phyloP scores from a whole-genome alignment of 2,797 vertebrate genomes.

The Pseudochromis fuscus region DNA sequence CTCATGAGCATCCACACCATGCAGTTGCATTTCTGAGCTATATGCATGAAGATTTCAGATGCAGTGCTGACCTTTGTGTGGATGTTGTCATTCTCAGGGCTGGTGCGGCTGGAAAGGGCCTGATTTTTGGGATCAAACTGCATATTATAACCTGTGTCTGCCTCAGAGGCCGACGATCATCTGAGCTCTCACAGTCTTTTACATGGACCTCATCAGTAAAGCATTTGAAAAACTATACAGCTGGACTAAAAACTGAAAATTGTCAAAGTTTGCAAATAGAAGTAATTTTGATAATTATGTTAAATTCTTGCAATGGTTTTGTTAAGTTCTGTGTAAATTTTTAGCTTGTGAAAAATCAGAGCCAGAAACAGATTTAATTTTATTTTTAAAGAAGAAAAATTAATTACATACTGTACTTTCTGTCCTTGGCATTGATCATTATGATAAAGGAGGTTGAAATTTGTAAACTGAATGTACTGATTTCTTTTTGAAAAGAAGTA shows the following conservation, averaged over 20 bases:
- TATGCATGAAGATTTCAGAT: background rate
- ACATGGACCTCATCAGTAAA: background rate
- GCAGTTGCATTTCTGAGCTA: background rate
- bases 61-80: conserved; percentile 9
- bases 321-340: background rate
- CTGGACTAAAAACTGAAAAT: background rate
- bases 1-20: background rate
- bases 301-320: background rate
- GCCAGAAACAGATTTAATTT: background rate
- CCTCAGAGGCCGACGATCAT: conserved; percentile 91
- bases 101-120: conserved; percentile 98
- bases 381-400: conserved; percentile 13
- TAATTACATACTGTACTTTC: background rate
- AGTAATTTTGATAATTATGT: background rate
- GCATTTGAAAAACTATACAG: conserved; percentile 5
- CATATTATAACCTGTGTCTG: conserved; percentile 97
- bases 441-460: background rate
- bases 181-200: conserved; percentile 70
- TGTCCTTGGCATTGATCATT: background rate
- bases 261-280: background rate
- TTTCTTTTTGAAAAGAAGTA: background rate
- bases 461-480: background rate
- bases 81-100: conserved; percentile 83
- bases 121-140: conserved; percentile 95
- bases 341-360: conserved; percentile 3